Conservation (phyloP, 2,797 vertebrate genomes). For the Oreochromis grahami region DNA sequence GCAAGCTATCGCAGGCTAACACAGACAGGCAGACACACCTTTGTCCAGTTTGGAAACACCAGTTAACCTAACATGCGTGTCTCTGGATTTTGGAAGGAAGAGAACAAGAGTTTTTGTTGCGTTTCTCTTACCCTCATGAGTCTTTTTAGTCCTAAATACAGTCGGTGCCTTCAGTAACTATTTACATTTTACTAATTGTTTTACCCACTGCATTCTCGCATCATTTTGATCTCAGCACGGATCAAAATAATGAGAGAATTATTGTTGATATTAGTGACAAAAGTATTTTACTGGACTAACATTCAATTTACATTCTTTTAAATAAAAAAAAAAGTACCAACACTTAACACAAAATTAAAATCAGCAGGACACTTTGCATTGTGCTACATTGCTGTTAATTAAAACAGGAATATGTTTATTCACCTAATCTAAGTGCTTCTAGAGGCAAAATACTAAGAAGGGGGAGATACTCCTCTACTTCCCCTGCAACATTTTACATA, state of each 20-base stretch:
- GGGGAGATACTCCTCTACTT: neutral
- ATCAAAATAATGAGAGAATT: neutral
- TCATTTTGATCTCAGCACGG: neutral
- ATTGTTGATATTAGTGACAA: neutral
- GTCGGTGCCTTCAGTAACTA: neutral
- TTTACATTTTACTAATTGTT: neutral
- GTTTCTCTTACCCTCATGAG: neutral
- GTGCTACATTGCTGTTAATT: neutral
- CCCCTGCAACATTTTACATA: neutral
- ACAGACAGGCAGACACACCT: neutral
- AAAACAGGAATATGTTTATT: neutral
- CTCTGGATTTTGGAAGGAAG: neutral
- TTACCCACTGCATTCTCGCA: neutral
- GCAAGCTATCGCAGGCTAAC: neutral
- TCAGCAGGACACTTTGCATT: neutral
- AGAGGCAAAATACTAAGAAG: neutral
- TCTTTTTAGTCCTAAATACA: neutral
- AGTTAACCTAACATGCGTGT: neutral
- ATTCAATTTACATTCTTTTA: neutral
- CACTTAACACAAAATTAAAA: neutral
- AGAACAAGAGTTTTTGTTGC: neutral
- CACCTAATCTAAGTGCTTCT: neutral
- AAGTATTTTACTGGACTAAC: neutral
- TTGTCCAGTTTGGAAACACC: neutral
- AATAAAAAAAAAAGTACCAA: neutral